Base-by-base conservation (phyloP, 53 echinoderm and acorn worm species). In the Paelopatides confundens region DNA sequence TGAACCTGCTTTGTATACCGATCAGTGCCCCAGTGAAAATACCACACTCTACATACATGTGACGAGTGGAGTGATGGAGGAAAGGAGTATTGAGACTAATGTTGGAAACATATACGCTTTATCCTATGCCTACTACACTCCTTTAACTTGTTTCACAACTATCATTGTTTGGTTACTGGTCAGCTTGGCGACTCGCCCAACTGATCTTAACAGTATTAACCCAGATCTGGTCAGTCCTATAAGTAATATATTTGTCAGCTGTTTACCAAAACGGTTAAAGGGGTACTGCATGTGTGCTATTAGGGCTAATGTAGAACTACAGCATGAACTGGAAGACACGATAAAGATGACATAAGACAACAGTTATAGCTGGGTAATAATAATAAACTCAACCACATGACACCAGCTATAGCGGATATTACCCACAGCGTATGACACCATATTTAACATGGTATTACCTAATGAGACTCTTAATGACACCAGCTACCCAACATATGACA, bases 71-170 rank as follows among this genome's bases (percentile, higher is more conserved):
- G 49, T 50, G 47, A 30, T 32, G 28, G 51, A 50, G 24, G 84
- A 2, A n/a, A 17, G 4, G 3, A 21, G 21, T 5, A 12, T 76
- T 7, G 76, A 15, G 23, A 12, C 21, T 21, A 43, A 28, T 5
- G 9, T 43, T 43, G 18, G 31, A 5, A 39, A 37, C 76, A 76
- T 82, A 2, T 82, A 82, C 30, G 28, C 83, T n/a, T 40, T 82
- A 7, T 82, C 83, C 21, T 82, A 82, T 37, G 46, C 65, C n/a
- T 82, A 82, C 65, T 82, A 82, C 38, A 82, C 83, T 11, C 63
- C 40, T 17, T 37, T 82, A 11, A 82, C 83, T 6, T 31, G 62
- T 26, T 31, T 43, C 26, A 58, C 63, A 13, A 82, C 83, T n/a
- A 30, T 82, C 18, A 82, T 82, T 37, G 62, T 82, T 37, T 63